phyloP scores from a whole-genome alignment of 1,140 invertebrate genomes.

The Heliothis subflexa region DNA sequence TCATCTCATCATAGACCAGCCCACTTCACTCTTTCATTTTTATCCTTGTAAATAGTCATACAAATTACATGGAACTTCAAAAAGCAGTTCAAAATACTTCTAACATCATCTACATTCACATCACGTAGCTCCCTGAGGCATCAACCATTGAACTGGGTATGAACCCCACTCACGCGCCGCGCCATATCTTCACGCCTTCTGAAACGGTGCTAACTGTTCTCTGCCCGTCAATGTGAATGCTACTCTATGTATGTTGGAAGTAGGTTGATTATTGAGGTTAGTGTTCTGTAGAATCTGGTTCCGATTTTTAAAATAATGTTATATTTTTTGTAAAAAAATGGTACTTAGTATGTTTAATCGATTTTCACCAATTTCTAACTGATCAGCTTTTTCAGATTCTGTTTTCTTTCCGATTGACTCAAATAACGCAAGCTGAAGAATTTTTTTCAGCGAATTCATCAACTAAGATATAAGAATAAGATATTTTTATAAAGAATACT shows the following conservation, averaged over 20 bases:
- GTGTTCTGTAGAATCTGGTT: not conserved
- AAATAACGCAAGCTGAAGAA: too few relatives aligned
- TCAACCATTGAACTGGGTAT: slow-evolving; percentile 1
- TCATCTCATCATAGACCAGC: too few relatives aligned
- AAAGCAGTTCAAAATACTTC: not conserved
- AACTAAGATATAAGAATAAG: too few relatives aligned
- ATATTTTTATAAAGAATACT: too few relatives aligned
- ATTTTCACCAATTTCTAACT: too few relatives aligned
- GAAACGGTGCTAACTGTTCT: slow-evolving; percentile 51
- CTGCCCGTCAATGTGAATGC: slow-evolving; percentile 30
- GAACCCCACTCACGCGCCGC: slow-evolving; percentile 37
- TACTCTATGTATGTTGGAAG: slow-evolving; percentile 37
- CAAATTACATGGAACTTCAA: not conserved
- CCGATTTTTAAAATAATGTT: slow-evolving; percentile 11
- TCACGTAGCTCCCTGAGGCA: slow-evolving; percentile 37
- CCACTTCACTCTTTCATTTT: too few relatives aligned
- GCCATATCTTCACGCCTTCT: slow-evolving; percentile 45
- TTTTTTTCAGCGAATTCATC: too few relatives aligned
- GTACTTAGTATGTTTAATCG: too few relatives aligned
- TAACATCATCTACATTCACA: not conserved
- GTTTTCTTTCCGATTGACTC: too few relatives aligned
- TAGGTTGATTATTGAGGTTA: slow-evolving; percentile 52
- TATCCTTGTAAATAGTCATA: too few relatives aligned
- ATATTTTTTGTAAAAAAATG: not conserved
- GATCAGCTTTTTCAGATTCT: too few relatives aligned